Base-by-base conservation (phyloP, 2,797 vertebrate genomes). In the Megalops cyprinoides region DNA sequence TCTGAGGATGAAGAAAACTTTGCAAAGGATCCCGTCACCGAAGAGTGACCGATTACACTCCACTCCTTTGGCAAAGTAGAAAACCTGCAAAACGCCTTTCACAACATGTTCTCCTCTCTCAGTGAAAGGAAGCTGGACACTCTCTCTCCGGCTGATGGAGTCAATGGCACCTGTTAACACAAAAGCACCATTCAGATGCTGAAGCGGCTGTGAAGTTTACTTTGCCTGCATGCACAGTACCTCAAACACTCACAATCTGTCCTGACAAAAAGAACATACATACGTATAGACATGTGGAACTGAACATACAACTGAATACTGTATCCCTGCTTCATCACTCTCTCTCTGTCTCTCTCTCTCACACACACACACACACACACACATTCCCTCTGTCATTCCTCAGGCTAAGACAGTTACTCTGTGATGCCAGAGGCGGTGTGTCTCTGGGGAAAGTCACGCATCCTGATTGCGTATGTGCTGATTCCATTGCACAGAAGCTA, bases 1-100 rank as follows among this genome's bases (percentile, higher is more conserved):
- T 80, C 83, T 80, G 90, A 93, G 93, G 93, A 95, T 87, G 89
- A 94, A 95, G 94, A 91, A 91, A 92, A 92, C 92, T 95, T 94
- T 95, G 93, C 92, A 94, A 93, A 88, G 91, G 90, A 90, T 92
- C 86, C 89, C 82, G 81, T 87, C 92, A 83, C 74, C 0, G 65
- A 90, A 82, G 76, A 77, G 86, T 94, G 93, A 94, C 91, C 87
- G 91, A 94, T 94, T 92, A 86, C 90, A 88, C 67, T 76, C 78
- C 81, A 86, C 85, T 88, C 83, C 86, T 85, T 85, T 85, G 87
- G 91, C 92, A 94, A 93, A 93, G 93, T 94, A 85, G 3, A 93
- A 89, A 82, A 92, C 90, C 85, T 86, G 86, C 82, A 81, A 83
- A 80, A 79, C 83, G 86, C 86, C 89, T 89, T 85, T 87, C 83